Evolutionary conservation across 2,888 invertebrate genomes (phyloP), one percentile per base, ranked within the genome.

Genomic region (Cataglyphis rosenhaueri): DNA sequence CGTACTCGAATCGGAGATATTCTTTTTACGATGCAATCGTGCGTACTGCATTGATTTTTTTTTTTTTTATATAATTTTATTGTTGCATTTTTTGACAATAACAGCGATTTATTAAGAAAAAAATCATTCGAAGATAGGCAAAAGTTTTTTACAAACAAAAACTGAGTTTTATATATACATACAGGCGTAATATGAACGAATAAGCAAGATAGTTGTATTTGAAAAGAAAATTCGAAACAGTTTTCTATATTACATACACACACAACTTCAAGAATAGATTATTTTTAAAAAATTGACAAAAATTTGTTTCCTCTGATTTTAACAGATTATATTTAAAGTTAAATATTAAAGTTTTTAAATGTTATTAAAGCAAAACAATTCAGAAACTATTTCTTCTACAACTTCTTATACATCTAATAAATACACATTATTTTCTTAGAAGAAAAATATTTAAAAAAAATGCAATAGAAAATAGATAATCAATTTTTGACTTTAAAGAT

Each of bases 1-100:
- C 78, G 59, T 10, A 68, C 68, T 78, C 78, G 44, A 59, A 76
- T 76, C 76, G 38, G 66, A 70, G 78, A 78, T 70, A 78, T 57
- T 68, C 25, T 32, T 18, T 70, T 78, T 59, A 78, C 32, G 65
- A 76, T 52, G 65, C 44, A 64, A 66, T 66, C 78, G 29, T 68
- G 57, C 44, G 76, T 68, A 48, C 0, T 55, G 21, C 76, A 68
- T 78, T 68, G 44, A 59, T 68, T 78, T 68, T 78, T 70, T 68
- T 70, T 44, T 25, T 25, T 1, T 21, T 21, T 18, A 75, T 59
- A 68, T 29, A 41, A 57, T 68, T 44, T 70, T 41, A 8, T 29
- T 70, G 15, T 44, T 25, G 21, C 15, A 35, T 59, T 78, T 70
- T 4, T 57, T 44, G 64, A 75, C 38, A 52, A 52, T 32, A 35